Base-by-base conservation (phyloP, 1,140 invertebrate genomes). In the Cotesia glomerata region DNA sequence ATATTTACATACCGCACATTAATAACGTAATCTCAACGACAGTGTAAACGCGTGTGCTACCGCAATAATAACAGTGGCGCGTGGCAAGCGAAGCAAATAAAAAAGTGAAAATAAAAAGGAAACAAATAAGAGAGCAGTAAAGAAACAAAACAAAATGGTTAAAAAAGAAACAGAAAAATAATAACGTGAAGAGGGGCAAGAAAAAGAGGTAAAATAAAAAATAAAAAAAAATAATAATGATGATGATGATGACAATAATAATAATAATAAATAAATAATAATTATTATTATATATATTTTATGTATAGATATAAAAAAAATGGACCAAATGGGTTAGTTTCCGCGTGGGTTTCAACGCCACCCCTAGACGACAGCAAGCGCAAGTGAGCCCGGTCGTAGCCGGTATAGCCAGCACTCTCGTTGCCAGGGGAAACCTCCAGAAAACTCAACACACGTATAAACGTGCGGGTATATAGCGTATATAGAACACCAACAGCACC, bases 351-450 rank as follows among this genome's bases (percentile, higher is more conserved):
- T 82, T 85, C 81, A 80, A 81, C 84, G 80, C 83, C 83, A 82
- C 82, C 84, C 83, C 83, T 86, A 85, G 35, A 54, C 18, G 7
- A 32, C 14, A 18, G 14, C 14, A 18, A 54, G 35, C 70, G 34
- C 64, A 52, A 58, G 56, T 52, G 59, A 62, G 35, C 70, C 64
- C 64, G 64, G 71, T 72, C 71, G 54, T 67, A 72, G 67, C 70
- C 73, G 68, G 63, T 59, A 69, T 69, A 69, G 76, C 74, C 78
- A 78, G 81, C 80, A 79, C 79, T 80, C 82, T 84, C 81, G 85
- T 86, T 87, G 85, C 85, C 82, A 87, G 80, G 85, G 85, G 85
- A 87, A 85, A 85, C 85, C 84, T 86, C 83, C 81, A 86, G 85
- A 86, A 87, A 87, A 86, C 84, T 85, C 81, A 75, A 81, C 80